Evolutionary conservation across 2,113 vertebrate genomes (phyloP).

Genomic region (Prochilodus magdalenae): DNA sequence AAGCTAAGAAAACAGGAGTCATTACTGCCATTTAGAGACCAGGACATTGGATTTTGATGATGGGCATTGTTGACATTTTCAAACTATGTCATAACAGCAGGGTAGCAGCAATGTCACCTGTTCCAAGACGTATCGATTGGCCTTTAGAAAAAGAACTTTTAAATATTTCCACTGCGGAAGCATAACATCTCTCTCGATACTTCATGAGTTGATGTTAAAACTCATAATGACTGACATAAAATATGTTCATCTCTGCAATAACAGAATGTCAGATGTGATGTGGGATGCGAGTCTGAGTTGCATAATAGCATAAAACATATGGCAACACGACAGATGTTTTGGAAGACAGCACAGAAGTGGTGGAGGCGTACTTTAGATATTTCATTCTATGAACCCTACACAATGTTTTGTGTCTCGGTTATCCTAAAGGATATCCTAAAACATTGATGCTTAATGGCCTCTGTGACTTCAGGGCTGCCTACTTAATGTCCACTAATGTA

Average conservation of each 20-base stretch:
- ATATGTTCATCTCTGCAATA: not conserved
- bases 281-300: constrained; percentile 19
- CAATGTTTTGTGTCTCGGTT: not conserved
- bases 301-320: constrained; percentile 27
- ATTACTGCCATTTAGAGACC: not conserved
- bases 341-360: constrained; percentile 4
- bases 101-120: constrained; percentile 9
- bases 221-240: constrained; percentile 11
- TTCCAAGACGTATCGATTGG: constrained; percentile 13
- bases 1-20: not conserved
- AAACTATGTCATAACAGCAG: not conserved
- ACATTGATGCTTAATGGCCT: not conserved
- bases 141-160: not conserved
- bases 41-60: constrained; percentile 8
- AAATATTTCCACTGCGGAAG: constrained; percentile 12
- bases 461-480: too few species aligned
- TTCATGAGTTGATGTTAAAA: not conserved
- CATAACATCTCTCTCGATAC: not conserved
- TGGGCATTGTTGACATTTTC: constrained; percentile 1
- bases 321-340: constrained; percentile 36
- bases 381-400: not conserved
- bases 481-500: too few species aligned
- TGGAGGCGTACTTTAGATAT: not conserved
- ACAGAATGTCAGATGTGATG: constrained; percentile 14
- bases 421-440: not conserved